Evolutionary conservation across 2,888 invertebrate genomes (phyloP).

Genomic region (Rotaria macrura): DNA sequence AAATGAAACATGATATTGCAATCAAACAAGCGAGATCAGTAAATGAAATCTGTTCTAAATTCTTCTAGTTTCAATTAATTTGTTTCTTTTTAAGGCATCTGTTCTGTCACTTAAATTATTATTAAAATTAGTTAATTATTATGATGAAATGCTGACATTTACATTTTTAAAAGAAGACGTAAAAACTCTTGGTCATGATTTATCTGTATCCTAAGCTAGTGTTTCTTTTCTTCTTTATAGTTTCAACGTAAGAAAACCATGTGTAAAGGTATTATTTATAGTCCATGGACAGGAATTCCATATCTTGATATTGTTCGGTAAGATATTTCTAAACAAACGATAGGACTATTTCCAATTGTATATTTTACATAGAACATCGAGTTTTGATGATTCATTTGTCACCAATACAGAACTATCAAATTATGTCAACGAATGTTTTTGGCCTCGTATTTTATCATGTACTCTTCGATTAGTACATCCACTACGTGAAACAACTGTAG

Average conservation of each 20-base stretch:
- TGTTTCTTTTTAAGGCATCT: neutral
- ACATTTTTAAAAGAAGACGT: constrained; percentile 18
- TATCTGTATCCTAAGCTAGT: neutral
- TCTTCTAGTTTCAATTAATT: neutral
- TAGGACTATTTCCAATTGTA: too few relatives aligned
- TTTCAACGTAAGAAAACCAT: neutral
- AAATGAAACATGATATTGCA: neutral
- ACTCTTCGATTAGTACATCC: neutral
- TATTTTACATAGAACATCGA: neutral
- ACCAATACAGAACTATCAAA: neutral
- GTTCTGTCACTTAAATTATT: neutral
- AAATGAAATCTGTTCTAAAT: neutral
- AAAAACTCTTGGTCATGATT: neutral
- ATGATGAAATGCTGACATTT: constrained; percentile 15
- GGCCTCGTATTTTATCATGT: neutral
- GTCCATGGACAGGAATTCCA: constrained; percentile 20
- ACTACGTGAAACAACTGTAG: neutral
- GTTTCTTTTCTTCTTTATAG: neutral
- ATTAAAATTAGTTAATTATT: constrained; percentile 21
- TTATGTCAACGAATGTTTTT: constrained; percentile 8
- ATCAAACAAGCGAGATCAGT: neutral
- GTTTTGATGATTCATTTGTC: neutral
- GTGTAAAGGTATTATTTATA: constrained; percentile 5
- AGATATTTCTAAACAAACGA: neutral
- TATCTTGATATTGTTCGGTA: neutral